Percentiles rank a stretch among this genome's conserved stretches.
phyloP scores from a whole-genome alignment of 1,140 invertebrate species.

The Cherax destructor region DNA sequence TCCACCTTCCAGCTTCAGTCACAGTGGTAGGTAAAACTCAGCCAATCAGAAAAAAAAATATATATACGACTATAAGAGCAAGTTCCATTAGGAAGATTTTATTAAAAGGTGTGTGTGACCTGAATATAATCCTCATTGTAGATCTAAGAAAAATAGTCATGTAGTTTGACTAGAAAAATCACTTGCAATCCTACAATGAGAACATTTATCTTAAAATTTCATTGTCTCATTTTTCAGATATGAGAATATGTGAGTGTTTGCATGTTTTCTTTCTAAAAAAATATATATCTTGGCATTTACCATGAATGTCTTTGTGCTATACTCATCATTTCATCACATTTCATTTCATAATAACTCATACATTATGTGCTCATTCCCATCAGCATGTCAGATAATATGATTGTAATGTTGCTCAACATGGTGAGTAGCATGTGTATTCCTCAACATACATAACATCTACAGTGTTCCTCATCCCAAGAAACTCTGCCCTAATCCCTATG shows the following conservation, averaged over 20 bases:
- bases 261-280: constrained; percentile 48
- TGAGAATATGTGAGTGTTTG: constrained; percentile 62
- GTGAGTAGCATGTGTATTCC: neutral
- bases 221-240: constrained; percentile 49
- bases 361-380: constrained; percentile 39
- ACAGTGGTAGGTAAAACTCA: constrained; percentile 23
- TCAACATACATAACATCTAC: constrained; percentile 2
- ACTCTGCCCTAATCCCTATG: neutral
- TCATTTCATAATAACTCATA: constrained; percentile 39
- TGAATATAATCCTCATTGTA: constrained; percentile 32
- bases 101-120: constrained; percentile 33
- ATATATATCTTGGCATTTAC: constrained; percentile 56
- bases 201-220: constrained; percentile 38
- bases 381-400: constrained; percentile 34
- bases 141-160: constrained; percentile 47
- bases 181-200: constrained; percentile 36
- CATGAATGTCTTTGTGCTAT: constrained; percentile 50
- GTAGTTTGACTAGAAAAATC: constrained; percentile 29
- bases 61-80: neutral
- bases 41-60: constrained; percentile 6
- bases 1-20: constrained; percentile 35
- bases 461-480: constrained; percentile 5
- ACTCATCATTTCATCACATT: constrained; percentile 46
- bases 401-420: constrained; percentile 35
- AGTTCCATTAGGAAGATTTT: neutral